phyloP scores from a whole-genome alignment of 2,797 vertebrate genomes.

The Luscinia megarhynchos region DNA sequence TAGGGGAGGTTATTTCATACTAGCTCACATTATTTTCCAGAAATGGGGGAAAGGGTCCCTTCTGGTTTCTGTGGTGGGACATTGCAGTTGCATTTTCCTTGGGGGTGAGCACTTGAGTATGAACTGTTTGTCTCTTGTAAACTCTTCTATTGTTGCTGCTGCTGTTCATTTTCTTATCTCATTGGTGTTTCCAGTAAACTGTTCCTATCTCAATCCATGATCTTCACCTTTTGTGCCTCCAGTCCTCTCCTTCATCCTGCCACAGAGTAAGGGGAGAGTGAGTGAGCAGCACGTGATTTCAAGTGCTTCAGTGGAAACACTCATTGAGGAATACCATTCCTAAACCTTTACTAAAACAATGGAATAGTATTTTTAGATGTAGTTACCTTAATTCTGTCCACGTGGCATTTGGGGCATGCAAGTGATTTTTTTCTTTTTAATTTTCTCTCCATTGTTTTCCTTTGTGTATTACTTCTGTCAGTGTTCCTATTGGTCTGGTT shows the following conservation, averaged over 20 bases:
- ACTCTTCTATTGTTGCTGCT: not conserved
- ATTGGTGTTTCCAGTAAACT: not conserved
- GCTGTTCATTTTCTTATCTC: not conserved
- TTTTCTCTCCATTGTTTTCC: not conserved
- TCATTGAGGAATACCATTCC: not conserved
- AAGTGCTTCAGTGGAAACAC: not conserved
- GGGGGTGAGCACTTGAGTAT: accelerated
- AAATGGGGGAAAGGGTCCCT: not conserved
- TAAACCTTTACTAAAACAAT: not conserved
- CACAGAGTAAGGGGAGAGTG: not conserved
- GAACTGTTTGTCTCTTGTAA: not conserved
- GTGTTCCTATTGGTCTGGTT: not conserved
- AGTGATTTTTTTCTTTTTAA: not conserved
- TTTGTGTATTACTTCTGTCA: not conserved
- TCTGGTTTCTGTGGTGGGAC: not conserved
- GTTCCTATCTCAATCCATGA: not conserved
- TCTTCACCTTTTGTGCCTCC: not conserved
- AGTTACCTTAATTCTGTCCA: not conserved
- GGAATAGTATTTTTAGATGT: not conserved
- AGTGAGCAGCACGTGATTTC: accelerated
- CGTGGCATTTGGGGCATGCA: accelerated
- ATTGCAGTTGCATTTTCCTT: not conserved
- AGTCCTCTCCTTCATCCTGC: not conserved
- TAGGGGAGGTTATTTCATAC: not conserved
- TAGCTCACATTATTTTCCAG: not conserved